Conservation (phyloP, 2,797 vertebrate genomes). For the Microctenopoma lineatum region DNA sequence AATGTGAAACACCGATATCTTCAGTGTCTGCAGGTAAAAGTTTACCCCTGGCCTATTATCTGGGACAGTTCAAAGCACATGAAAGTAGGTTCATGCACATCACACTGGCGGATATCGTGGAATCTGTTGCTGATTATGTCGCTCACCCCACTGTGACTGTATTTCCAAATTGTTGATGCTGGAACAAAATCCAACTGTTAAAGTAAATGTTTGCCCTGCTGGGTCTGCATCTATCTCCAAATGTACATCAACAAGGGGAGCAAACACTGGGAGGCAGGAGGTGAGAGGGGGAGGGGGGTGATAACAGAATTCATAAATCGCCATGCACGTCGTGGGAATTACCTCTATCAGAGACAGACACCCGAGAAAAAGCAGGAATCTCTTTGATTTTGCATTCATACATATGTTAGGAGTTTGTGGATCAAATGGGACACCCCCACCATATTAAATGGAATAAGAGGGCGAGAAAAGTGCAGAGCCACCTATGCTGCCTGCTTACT, state of each 20-base stretch:
- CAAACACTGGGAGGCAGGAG: conserved; percentile 42
- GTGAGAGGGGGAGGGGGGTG: conserved; percentile 10
- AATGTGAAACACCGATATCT: conserved; percentile 47
- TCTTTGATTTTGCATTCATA: conserved; percentile 43
- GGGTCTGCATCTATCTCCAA: conserved; percentile 56
- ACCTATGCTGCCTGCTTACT: conserved; percentile 46
- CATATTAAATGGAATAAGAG: conserved; percentile 35
- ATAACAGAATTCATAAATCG: conserved; percentile 30
- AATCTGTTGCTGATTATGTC: conserved; percentile 62
- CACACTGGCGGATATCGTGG: conserved; percentile 53
- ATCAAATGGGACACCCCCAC: conserved; percentile 54
- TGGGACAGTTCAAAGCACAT: conserved; percentile 69
- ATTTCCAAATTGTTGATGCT: conserved; percentile 57
- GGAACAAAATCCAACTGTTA: conserved; percentile 58
- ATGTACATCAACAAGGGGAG: conserved; percentile 48
- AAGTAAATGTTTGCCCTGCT: conserved; percentile 72
- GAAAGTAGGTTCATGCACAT: conserved; percentile 74
- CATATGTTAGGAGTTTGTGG: conserved; percentile 5
- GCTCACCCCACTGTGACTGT: conserved; percentile 65
- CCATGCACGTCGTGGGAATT: conserved; percentile 24
- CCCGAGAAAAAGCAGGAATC: conserved; percentile 25
- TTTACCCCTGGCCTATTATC: conserved; percentile 53
- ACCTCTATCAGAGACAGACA: neutral
- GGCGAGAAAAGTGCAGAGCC: conserved; percentile 15
- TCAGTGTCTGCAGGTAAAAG: conserved; percentile 35